phyloP scores from a whole-genome alignment of 2,113 vertebrate species.

The Plectropomus leopardus region DNA sequence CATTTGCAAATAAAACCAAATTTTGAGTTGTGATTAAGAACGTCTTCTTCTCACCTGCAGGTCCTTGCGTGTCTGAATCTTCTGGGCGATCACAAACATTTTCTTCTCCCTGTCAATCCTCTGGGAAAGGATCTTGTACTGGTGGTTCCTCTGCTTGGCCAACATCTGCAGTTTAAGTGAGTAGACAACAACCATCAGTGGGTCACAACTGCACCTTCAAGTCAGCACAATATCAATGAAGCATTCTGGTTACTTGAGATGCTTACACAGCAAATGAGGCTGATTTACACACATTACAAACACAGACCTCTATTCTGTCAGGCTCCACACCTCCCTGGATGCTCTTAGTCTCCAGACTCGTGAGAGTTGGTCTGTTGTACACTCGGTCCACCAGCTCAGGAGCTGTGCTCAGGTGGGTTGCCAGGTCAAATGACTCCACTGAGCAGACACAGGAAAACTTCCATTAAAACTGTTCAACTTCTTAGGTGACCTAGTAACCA shows the following conservation, averaged over 20 bases:
- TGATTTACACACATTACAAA: background rate
- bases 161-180: conserved; percentile 82
- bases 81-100: conserved; percentile 93
- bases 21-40: background rate
- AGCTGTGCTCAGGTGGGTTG: conserved; percentile 88
- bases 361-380: conserved; percentile 93
- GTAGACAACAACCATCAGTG: background rate
- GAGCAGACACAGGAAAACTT: conserved; percentile 37
- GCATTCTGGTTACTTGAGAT: too few relatives aligned
- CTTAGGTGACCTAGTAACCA: background rate
- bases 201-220: background rate
- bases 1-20: background rate
- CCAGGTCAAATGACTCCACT: conserved; percentile 92
- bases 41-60: conserved; percentile 87
- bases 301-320: conserved; percentile 82
- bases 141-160: conserved; percentile 87
- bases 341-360: conserved; percentile 87
- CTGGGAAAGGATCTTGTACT: conserved; percentile 91
- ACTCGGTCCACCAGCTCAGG: conserved; percentile 91
- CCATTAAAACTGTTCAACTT: background rate
- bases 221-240: background rate
- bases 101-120: conserved; percentile 94
- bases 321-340: conserved; percentile 86
- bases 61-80: conserved; percentile 96
- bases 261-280: background rate